Conservation (phyloP, 2,888 invertebrate genomes). For the Volucella bombylans region DNA sequence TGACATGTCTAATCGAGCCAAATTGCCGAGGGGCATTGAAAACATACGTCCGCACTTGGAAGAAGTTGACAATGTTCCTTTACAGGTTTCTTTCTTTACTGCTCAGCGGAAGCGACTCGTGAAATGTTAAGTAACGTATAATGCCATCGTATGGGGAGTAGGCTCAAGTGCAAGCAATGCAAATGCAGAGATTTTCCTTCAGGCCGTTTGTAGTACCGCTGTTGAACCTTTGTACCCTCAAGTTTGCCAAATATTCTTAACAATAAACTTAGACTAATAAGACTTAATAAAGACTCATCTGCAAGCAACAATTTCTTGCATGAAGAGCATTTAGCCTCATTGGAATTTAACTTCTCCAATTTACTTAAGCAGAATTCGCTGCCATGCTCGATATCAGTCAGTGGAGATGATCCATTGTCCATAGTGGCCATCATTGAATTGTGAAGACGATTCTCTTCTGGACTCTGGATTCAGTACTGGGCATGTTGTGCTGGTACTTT, state of each 20-base stretch:
- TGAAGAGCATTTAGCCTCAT: conserved; percentile 64
- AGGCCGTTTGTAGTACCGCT: conserved; percentile 95
- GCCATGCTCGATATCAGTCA: conserved; percentile 92
- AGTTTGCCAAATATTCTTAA: conserved; percentile 83
- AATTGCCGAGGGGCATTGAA: conserved; percentile 97
- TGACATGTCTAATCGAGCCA: conserved; percentile 96
- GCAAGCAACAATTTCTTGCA: conserved; percentile 48
- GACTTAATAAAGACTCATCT: conserved; percentile 57
- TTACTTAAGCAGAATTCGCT: conserved; percentile 92
- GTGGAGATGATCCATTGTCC: conserved; percentile 82
- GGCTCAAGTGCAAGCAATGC: conserved; percentile 94
- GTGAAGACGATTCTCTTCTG: conserved; percentile 81
- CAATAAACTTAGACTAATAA: conserved; percentile 79
- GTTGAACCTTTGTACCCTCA: conserved; percentile 96
- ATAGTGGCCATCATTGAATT: conserved; percentile 82
- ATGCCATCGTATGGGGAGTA: conserved; percentile 98
- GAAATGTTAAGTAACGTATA: conserved; percentile 96
- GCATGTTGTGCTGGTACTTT: conserved; percentile 83
- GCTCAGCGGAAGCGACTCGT: conserved; percentile 93
- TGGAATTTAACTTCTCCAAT: conserved; percentile 85
- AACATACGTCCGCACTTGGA: conserved; percentile 98
- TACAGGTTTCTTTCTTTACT: conserved; percentile 98
- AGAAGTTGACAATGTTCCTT: conserved; percentile 97
- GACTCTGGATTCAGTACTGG: conserved; percentile 83
- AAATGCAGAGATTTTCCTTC: conserved; percentile 95